Evolutionary conservation across 2,113 vertebrate genomes (phyloP).

Genomic region (Sphyrna mokarran): DNA sequence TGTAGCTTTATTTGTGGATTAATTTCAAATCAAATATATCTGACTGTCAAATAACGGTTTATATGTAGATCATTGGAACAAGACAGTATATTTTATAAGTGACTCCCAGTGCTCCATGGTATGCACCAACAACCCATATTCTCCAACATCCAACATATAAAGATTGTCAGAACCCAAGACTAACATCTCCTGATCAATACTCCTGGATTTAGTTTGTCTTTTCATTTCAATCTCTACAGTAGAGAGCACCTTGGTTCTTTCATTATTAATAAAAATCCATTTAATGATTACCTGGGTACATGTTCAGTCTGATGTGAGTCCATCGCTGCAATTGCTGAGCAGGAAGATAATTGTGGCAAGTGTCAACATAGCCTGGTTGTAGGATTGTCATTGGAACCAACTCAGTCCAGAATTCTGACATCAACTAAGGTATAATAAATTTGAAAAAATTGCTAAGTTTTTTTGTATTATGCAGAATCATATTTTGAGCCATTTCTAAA

Average conservation of each 20-base stretch:
- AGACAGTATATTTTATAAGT: background rate
- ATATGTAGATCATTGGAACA: background rate
- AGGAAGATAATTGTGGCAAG: constrained; percentile 64
- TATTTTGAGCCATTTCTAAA: background rate
- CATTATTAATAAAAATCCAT: background rate
- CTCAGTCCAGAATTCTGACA: constrained; percentile 60
- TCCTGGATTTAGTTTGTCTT: background rate
- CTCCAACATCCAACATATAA: background rate
- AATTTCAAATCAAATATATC: background rate
- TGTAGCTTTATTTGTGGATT: background rate
- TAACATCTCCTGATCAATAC: background rate
- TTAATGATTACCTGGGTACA: constrained; percentile 63
- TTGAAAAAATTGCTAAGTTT: background rate
- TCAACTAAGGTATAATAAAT: constrained; percentile 50
- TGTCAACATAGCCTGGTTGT: constrained; percentile 55
- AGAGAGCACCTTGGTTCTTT: background rate
- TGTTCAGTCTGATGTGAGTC: constrained; percentile 74
- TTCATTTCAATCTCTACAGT: background rate
- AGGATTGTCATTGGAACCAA: constrained; percentile 59
- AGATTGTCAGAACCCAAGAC: background rate
- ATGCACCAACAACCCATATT: background rate
- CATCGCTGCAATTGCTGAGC: constrained; percentile 53
- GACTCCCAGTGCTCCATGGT: background rate
- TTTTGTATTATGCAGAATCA: background rate
- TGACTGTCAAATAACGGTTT: background rate